Evolutionary conservation across 2,888 invertebrate species (phyloP).

Genomic region (Prosapia bicincta): DNA sequence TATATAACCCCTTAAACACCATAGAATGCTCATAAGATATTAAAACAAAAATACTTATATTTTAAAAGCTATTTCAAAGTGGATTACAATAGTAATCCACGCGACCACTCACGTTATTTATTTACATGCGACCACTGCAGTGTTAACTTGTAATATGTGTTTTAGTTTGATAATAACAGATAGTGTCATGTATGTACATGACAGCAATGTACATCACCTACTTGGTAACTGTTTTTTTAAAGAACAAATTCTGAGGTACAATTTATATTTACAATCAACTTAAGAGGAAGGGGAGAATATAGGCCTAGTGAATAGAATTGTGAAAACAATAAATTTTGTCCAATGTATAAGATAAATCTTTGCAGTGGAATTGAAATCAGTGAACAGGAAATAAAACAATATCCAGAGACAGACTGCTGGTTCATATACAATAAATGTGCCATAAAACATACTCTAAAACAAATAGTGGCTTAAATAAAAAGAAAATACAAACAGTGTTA

Average conservation of each 20-base stretch:
- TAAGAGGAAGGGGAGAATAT: neutral
- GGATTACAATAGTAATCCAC: too few species aligned
- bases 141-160: too few species aligned
- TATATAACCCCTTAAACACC: too few species aligned
- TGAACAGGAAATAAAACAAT: slow-evolving; percentile 27
- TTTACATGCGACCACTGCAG: too few species aligned
- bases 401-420: slow-evolving; percentile 5
- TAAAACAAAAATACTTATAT: too few species aligned
- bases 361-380: slow-evolving; percentile 21
- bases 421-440: neutral
- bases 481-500: neutral
- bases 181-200: too few species aligned
- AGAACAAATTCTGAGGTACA: neutral
- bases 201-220: too few species aligned
- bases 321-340: neutral
- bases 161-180: too few species aligned
- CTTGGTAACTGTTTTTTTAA: too few species aligned
- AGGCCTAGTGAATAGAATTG: neutral
- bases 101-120: too few species aligned
- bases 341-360: neutral
- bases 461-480: neutral
- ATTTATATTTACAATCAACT: neutral
- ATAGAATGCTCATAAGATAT: too few species aligned
- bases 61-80: too few species aligned
- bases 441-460: neutral